Base-by-base conservation (phyloP, 2,888 invertebrate species). In the Carterocephalus palaemon region DNA sequence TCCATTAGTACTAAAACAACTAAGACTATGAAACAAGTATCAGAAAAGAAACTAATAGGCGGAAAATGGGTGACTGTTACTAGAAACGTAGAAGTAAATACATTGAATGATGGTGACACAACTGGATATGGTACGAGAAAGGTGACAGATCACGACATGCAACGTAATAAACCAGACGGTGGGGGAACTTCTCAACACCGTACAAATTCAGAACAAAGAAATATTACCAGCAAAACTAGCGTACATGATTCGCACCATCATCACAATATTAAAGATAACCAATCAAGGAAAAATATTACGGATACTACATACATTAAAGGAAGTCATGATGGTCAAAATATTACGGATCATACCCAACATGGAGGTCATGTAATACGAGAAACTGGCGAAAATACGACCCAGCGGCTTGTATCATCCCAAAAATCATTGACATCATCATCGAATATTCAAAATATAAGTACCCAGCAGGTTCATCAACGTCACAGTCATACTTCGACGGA, bases 11-110 rank as follows among this genome's bases (percentile, higher is more conserved):
- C 78, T 24, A 89, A 83, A 52, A 89, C 88, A 45, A 89, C 83
- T 26, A 89, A 90, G 60, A 83, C 82, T 17, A 88, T 88, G 55
- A 83, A 88, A 57, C 82, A 83, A 58, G 79, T 88, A 51, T 88
- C 89, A n/a, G 89, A 86, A 66, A 90, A 88, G 65, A 88, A 88
- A 59, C 72, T 87, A 19, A 79, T 84, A 29, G 83, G 74, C 20
- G 88, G 85, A 17, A 87, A 88, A 50, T 85, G 76, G 67, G 77
- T 85, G 4, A 78, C 88, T 9, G 89, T 89, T 47, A 89, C 87
- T 41, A 77, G 89, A 54, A 88, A 92, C 59, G 89, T 90, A 72
- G 91, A 92, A 71, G 92, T 93, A 0, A 91, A 91, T 47, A 89
- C 92, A 41, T 13, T 43, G 2, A 47, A 49, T 23, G 52, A 53